These are phyloP conservation scores for Drosophila mercatorum DNA, from an alignment of 2,888 invertebrate species.

Conservation along the genomic window DNA sequence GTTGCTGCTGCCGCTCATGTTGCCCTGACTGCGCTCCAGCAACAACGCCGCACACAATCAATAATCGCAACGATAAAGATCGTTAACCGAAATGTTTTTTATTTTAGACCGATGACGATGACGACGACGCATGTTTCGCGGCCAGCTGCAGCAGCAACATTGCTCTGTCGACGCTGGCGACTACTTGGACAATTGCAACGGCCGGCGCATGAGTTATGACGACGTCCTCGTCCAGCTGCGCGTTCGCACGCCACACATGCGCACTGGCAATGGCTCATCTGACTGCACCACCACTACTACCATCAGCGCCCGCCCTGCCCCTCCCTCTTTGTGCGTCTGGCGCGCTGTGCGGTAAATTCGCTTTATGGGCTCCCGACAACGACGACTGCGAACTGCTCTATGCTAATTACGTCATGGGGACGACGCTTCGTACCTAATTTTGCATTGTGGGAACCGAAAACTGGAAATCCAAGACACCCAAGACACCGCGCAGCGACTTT, in stretches of 20 bases:
- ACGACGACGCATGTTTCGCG: constrained; percentile 47
- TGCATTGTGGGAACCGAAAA: constrained; percentile 84
- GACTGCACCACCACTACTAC: constrained; percentile 33
- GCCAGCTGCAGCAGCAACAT: constrained; percentile 32
- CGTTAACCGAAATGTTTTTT: constrained; percentile 82
- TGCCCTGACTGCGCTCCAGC: constrained; percentile 26
- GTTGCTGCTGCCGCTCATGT: constrained; percentile 28
- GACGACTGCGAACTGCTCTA: constrained; percentile 77
- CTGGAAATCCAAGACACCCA: constrained; percentile 82
- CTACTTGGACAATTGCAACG: constrained; percentile 61
- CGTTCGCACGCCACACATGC: constrained; percentile 73
- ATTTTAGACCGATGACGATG: constrained; percentile 67
- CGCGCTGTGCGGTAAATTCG: constrained; percentile 81
- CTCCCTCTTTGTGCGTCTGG: constrained; percentile 54
- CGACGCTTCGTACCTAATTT: constrained; percentile 82
- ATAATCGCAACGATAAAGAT: constrained; percentile 85
- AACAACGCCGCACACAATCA: constrained; percentile 74
- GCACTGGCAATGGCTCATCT: constrained; percentile 72
- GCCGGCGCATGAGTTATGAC: constrained; percentile 50
- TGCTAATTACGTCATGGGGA: constrained; percentile 84
- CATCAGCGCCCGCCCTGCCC: constrained; percentile 4
- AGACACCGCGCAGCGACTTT: constrained; percentile 58
- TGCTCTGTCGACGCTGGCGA: constrained; percentile 19
- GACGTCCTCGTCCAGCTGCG: constrained; percentile 54
- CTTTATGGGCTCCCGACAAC: constrained; percentile 79